Base-by-base conservation (phyloP, 2,797 vertebrate genomes). In the Eutrigla gurnardus region DNA sequence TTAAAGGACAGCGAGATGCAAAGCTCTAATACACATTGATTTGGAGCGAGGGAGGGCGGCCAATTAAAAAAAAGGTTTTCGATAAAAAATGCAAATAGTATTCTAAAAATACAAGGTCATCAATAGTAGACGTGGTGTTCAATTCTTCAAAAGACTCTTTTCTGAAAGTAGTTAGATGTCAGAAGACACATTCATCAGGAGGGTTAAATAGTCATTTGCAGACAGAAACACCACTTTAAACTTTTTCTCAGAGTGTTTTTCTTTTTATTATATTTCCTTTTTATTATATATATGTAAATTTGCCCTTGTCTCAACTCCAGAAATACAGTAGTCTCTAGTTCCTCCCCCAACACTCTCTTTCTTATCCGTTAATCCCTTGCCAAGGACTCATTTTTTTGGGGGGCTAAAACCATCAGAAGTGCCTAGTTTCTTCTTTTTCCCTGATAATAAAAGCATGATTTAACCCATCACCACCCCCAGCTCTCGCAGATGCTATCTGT, bases 351-450 rank as follows among this genome's bases (percentile, higher is more conserved):
- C 65, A 7, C 13, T 70, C 72, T 72, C 76, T 68, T 78, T 83
- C 69, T 87, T 66, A 86, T 84, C 78, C 9, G 35, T 78, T 88
- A 89, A 88, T 88, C 82, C 88, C 70, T 78, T 70, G 54, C 83
- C 82, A 88, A 90, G 85, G 86, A 88, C 79, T 86, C 60, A 82
- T 77, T 83, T 83, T 89, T 80, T 83, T 83, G n/a, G n/a, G n/a
- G n/a, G n/a, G 83, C 72, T 80, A 81, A 83, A 62, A 81, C 80
- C 81, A 83, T 88, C 81, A 86, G 25, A 89, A 82, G 80, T 64
- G 61, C 72, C 73, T 58, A 25, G 15, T 70, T 80, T 76, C 70
- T 73, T 37, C 42, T 54, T 82, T 76, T 60, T 13, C 5, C 7
- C 37, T 77, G 39, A 68, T 86, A 89, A 90, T 90, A 68, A 85